Evolutionary conservation across 1,140 invertebrate genomes (phyloP), one percentile per base, ranked within the genome.

Genomic region (Ceratosolen solmsi): DNA sequence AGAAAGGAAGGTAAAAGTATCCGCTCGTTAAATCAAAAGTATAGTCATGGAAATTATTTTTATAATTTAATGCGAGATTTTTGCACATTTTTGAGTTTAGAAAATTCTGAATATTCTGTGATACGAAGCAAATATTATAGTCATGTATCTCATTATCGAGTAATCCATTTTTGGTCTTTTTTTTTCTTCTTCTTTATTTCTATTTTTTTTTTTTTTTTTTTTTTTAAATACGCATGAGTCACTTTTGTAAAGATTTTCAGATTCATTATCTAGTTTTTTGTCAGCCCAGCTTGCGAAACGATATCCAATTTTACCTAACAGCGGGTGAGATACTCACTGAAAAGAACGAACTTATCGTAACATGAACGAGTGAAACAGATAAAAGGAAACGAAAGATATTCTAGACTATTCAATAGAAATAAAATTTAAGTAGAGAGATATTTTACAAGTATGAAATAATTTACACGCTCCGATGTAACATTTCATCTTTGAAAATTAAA

Each of bases 291-390:
- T 74, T n/a, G 30, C 51, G 20, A 30, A 54, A 15, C 9, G 20
- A 41, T 75, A 75, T 75, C 36, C 27, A 75, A 75, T 38, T 68
- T 68, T 38, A 68, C 20, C 63, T 9, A 68, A n/a, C 36, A 7
- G 33, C 30, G 33, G 22, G 13, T 4, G 33, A 22, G 22, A n/a
- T n/a, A n/a, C n/a, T n/a, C n/a, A n/a, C n/a, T n/a, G n/a, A 38
- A 68, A n/a, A 7, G 25, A 9, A 0, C 13, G 13, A 36, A n/a
- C 0, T n/a, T n/a, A n/a, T n/a, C n/a, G 7, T n/a, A 38, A 68
- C 3, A 38, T 0, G 22, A 38, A 5, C 30, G 60, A 63, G 15
- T 33, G 30, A 33, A 63, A 63, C n/a, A 11, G 27, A 33, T 63
- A 33, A 63, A 5, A 38, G 20, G 9, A 38, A 38, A n/a, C 33